Evolutionary conservation across 2,888 invertebrate genomes (phyloP).

Genomic region (Ornithoptera alexandrae): DNA sequence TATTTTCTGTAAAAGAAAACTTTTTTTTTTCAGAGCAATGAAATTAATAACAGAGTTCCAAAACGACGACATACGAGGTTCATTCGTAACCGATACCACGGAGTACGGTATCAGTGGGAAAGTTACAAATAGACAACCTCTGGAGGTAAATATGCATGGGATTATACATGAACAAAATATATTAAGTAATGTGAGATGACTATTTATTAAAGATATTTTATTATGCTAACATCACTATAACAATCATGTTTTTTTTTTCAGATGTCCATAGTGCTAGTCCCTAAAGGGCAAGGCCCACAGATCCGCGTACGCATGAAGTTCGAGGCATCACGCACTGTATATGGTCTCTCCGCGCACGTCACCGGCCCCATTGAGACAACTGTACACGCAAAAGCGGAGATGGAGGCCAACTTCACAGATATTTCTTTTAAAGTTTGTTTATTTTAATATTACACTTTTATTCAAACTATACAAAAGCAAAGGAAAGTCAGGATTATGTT

Average conservation of each 20-base stretch:
- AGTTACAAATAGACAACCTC: slow-evolving; percentile 57
- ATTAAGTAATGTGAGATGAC: too few relatives aligned
- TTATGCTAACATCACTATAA: not conserved
- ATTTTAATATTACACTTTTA: not conserved
- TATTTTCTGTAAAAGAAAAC: not conserved
- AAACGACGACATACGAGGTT: slow-evolving; percentile 61
- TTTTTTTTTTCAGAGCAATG: slow-evolving; percentile 53
- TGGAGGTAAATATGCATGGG: slow-evolving; percentile 60
- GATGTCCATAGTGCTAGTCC: slow-evolving; percentile 58
- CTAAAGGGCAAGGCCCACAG: slow-evolving; percentile 59
- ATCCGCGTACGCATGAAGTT: slow-evolving; percentile 57
- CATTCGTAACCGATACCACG: slow-evolving; percentile 58
- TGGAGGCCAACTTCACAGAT: slow-evolving; percentile 59
- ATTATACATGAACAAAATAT: too few relatives aligned
- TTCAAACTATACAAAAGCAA: too few relatives aligned
- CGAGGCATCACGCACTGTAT: slow-evolving; percentile 42
- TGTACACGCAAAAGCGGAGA: slow-evolving; percentile 53
- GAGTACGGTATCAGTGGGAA: slow-evolving; percentile 68
- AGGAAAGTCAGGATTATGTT: too few relatives aligned
- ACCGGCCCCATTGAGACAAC: slow-evolving; percentile 55
- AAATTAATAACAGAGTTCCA: slow-evolving; percentile 67
- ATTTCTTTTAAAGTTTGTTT: slow-evolving; percentile 62
- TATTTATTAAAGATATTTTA: too few relatives aligned
- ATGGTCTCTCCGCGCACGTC: slow-evolving; percentile 56
- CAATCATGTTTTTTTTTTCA: slow-evolving; percentile 35